Evolutionary conservation across 35 echinoderm and acorn worm genomes (phyloP), one percentile per base, ranked within the genome.

Genomic region (Heliocidaris erythrogramma): DNA sequence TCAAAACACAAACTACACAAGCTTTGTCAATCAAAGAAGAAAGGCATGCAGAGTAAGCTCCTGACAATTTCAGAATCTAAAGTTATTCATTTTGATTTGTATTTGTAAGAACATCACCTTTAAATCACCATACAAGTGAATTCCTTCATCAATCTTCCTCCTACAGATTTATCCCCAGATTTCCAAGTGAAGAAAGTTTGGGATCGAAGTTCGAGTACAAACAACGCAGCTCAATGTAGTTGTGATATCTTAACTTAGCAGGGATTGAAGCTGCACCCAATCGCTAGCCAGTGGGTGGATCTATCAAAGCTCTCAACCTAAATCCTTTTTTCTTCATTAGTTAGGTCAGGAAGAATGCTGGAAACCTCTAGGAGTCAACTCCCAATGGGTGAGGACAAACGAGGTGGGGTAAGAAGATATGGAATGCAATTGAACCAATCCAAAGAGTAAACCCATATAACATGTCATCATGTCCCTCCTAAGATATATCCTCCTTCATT

Each of bases 181-280:
- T n/a, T 78, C n/a, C 24, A 78, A 78, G 65, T 78, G 65, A 17
- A 78, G 65, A 78, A 78, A 27, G 65, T 78, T 42, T 78, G 65
- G 65, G 65, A 78, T 78, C 7, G 65, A 78, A 78, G 65, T 78
- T n/a, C 65, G 2, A 78, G 65, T 78, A 78, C 65, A 78, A 78
- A 78, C 65, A 78, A 78, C 65, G 18, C 65, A 27, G 65, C 65
- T 7, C 65, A 7, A 78, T 78, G 65, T 27, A 78, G 65, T 78
- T 78, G n/a, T 78, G 65, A 78, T 78, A 78, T 78, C 65, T 78
- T 78, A 78, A 78, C 65, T 78, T 78, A 78, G 65, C 65, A 78
- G 65, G 65, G 65, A 78, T 78, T 78, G 65, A n/a, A 24, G 27
- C 65, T 78, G 65, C 65, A 78, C 65, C 65, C 65, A 27, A 78